Percentiles rank a stretch among this genome's conserved stretches.
Evolutionary conservation across 64 coral and sea anemone species (phyloP).

Genomic region (Trachythela sp.): DNA sequence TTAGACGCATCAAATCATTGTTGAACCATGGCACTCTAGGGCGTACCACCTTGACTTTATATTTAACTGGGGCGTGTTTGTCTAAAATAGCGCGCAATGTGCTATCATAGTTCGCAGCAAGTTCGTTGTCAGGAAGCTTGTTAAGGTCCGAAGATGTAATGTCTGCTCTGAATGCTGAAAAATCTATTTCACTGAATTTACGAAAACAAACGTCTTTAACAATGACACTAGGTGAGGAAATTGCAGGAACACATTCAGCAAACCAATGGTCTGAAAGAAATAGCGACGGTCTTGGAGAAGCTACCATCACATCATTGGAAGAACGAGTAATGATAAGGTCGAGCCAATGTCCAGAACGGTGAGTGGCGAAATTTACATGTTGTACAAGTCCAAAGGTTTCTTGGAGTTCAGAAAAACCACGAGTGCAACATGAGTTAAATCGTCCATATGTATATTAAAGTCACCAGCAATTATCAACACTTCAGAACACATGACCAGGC

Average conservation of each 20-base stretch:
- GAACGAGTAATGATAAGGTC: neutral
- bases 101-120: slow-evolving; percentile 9
- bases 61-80: neutral
- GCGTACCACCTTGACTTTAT: slow-evolving; percentile 7
- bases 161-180: slow-evolving; percentile 17
- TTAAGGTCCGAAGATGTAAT: slow-evolving; percentile 5
- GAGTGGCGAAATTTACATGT: neutral
- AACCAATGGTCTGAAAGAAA: slow-evolving; percentile 40
- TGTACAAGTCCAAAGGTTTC: neutral
- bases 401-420: neutral
- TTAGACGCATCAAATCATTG: neutral
- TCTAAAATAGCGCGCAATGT: neutral
- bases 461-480: neutral
- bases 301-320: slow-evolving; percentile 30
- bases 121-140: slow-evolving; percentile 19
- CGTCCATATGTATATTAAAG: neutral
- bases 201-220: slow-evolving; percentile 28
- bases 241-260: slow-evolving; percentile 18
- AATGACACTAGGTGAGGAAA: neutral
- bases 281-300: neutral
- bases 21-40: slow-evolving; percentile 22
- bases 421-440: neutral
- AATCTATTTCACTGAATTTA: slow-evolving; percentile 34
- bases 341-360: neutral
- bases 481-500: neutral